Evolutionary conservation across 2,113 vertebrate genomes (phyloP).

Genomic region (Castor canadensis): DNA sequence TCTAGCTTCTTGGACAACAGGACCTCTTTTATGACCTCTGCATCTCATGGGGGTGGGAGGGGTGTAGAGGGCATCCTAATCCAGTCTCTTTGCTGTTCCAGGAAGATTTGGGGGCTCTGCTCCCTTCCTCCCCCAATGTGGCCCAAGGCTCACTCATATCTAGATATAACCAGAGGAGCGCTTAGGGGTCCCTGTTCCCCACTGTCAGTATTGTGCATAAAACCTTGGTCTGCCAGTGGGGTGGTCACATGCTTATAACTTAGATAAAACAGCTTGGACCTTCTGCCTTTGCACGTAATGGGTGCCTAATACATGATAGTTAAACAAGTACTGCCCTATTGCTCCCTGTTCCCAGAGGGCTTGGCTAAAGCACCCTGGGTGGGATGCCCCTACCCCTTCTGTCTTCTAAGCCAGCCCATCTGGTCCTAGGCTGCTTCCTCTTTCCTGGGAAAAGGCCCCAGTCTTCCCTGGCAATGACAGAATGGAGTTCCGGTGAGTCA

Average conservation of each 20-base stretch:
- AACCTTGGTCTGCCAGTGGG: neutral
- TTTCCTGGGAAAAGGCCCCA: constrained; percentile 76
- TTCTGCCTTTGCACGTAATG: constrained; percentile 28
- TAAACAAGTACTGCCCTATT: constrained; percentile 50
- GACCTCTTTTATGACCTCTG: neutral
- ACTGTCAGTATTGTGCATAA: neutral
- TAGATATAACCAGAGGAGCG: neutral
- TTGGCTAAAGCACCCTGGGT: constrained; percentile 51
- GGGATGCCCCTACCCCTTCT: constrained; percentile 57
- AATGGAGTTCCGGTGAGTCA: constrained; percentile 73
- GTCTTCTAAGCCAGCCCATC: constrained; percentile 63
- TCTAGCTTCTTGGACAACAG: neutral
- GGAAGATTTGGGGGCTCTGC: neutral
- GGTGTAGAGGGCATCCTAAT: neutral
- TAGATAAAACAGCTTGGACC: constrained; percentile 25
- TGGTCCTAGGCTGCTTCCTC: constrained; percentile 71
- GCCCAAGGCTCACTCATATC: neutral
- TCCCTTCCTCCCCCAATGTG: neutral
- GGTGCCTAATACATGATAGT: constrained; percentile 42
- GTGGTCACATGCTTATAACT: neutral
- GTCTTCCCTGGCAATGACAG: constrained; percentile 69
- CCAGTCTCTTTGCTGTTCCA: neutral
- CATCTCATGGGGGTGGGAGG: neutral
- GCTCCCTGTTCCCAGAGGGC: constrained; percentile 43
- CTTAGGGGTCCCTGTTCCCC: neutral